Conservation (phyloP, 2,888 invertebrate genomes). For the Cataglyphis albicans region DNA sequence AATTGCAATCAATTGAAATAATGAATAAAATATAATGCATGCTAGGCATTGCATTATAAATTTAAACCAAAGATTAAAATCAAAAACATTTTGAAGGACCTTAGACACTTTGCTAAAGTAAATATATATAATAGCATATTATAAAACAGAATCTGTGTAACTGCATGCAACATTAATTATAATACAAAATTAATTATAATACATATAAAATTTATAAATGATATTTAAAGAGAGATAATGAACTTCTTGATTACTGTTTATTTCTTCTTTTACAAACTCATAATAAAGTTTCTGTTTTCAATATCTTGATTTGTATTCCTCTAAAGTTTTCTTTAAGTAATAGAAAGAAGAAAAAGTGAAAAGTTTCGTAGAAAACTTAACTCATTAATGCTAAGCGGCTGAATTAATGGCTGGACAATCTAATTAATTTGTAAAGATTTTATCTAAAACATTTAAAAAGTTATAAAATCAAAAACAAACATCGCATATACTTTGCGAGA, state of each 20-base stretch:
- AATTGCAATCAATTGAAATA: not conserved
- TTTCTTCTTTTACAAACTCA: not conserved
- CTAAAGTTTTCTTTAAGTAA: slow-evolving; percentile 24
- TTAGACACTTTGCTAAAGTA: not conserved
- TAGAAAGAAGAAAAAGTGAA: slow-evolving; percentile 20
- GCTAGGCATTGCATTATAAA: not conserved
- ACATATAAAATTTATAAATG: not conserved
- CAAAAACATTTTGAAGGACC: not conserved
- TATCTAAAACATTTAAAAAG: slow-evolving; percentile 25
- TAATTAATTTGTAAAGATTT: slow-evolving; percentile 42
- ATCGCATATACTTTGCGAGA: not conserved
- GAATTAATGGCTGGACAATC: slow-evolving; percentile 27
- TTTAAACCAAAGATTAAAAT: not conserved
- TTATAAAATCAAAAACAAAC: not conserved
- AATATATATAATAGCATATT: not conserved
- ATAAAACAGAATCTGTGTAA: not conserved
- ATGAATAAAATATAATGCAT: slow-evolving; percentile 15
- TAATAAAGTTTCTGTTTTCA: slow-evolving; percentile 18
- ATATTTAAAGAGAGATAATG: not conserved
- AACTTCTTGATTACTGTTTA: not conserved
- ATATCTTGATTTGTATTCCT: slow-evolving; percentile 14
- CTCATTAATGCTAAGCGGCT: slow-evolving; percentile 30
- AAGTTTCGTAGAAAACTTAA: slow-evolving; percentile 41
- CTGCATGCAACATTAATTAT: not conserved
- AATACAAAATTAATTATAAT: not conserved